A percentile compares a stretch with the other conserved stretches of the same genome.
phyloP scores from a whole-genome alignment of 1,140 invertebrate species.

The Diorhabda elongata region DNA sequence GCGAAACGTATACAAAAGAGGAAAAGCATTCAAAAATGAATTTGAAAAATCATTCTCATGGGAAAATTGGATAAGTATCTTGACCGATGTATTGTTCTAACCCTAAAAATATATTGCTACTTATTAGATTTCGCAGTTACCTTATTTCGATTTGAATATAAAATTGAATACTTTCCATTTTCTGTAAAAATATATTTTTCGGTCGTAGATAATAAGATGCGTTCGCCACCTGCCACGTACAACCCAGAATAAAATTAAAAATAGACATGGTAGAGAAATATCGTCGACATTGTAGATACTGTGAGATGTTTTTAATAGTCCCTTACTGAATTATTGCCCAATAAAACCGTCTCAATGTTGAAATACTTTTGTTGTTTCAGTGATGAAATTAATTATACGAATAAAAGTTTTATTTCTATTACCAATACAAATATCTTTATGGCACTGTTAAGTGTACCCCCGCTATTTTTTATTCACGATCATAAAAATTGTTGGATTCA shows the following conservation, averaged over 20 bases:
- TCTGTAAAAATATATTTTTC: too few relatives aligned
- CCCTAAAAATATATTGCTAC: too few relatives aligned
- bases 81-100: too few relatives aligned
- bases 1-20: too few relatives aligned
- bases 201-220: background rate
- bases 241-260: conserved; percentile 24
- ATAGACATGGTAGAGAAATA: conserved; percentile 13
- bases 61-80: too few relatives aligned
- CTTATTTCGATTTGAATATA: too few relatives aligned
- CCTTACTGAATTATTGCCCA: conserved; percentile 20
- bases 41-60: too few relatives aligned
- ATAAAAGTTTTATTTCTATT: conserved; percentile 22
- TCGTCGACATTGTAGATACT: conserved; percentile 14
- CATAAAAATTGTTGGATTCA: conserved; percentile 3
- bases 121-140: too few relatives aligned
- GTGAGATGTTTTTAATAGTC: conserved; percentile 21
- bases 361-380: conserved; percentile 27
- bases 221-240: conserved; percentile 26
- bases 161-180: too few relatives aligned
- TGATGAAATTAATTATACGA: conserved; percentile 23
- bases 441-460: conserved; percentile 1
- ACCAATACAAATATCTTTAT: conserved; percentile 15
- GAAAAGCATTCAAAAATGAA: too few relatives aligned
- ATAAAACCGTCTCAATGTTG: conserved; percentile 24
- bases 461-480: conserved; percentile 14